Evolutionary conservation across 2,113 vertebrate species (phyloP), one percentile per base, ranked within the genome.

Genomic region (Motacilla alba): DNA sequence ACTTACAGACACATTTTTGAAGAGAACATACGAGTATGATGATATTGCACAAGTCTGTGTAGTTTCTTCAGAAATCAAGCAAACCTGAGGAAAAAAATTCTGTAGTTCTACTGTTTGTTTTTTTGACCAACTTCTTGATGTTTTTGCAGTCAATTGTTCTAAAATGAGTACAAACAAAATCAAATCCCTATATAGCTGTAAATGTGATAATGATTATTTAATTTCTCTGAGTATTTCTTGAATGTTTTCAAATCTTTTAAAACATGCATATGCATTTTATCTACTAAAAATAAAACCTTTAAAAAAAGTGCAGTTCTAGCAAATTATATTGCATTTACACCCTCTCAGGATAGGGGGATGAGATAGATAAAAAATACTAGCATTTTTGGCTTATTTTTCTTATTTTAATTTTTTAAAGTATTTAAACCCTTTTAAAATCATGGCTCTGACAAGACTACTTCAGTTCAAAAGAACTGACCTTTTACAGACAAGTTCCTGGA

Each of bases 11-110:
- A 99, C 99, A 0, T 99, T 99, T 97, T 97, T 99, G 98, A 99
- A 99, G 98, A 99, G 99, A 97, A 99, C 99, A 2, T 99, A 99
- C 0, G 99, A 99, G 64, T 99, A 99, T 6, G 99, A 99, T 60
- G 99, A 99, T 97, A 99, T 99, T 9, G 99, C 99, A 46, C 99
- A 99, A 96, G 99, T 99, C 94, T 99, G 99, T 89, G 99, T 99
- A 83, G 98, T 99, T 90, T 99, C 99, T 81, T 99, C 99, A 13
- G 98, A 98, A 87, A 94, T 97, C 62, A 97, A 98, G 94, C 97
- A 98, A 97, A 97, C 95, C 94, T 99, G 96, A 98, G 95, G 87
- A 69, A 97, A 91, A 76, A 69, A 58, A 37, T 30, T 41, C 19
- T 50, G 35, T 73, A 6, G 26, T 93, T 90, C 55, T 62, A 72